Percentiles rank a stretch among this genome's conserved stretches.
These are phyloP conservation scores for Malurus cyaneus DNA, from an alignment of 2,113 vertebrate genomes.

Conservation along the genomic window DNA sequence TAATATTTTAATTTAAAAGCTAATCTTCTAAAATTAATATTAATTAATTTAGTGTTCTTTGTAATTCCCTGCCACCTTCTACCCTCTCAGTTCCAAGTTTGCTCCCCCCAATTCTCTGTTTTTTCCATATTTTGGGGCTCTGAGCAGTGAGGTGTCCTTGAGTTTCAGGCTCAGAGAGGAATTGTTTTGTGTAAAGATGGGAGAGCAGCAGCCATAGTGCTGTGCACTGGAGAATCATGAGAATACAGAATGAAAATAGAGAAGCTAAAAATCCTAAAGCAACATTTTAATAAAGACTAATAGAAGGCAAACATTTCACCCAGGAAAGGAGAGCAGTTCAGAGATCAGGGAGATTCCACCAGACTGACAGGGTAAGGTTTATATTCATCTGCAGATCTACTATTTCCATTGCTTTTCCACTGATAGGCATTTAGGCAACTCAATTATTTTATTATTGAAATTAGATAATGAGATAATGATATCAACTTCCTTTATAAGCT, in stretches of 20 bases:
- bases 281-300: neutral
- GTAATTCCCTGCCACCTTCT: neutral
- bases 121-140: too few species aligned
- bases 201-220: too few species aligned
- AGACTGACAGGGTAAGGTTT: neutral
- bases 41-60: neutral
- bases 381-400: neutral
- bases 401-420: neutral
- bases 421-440: neutral
- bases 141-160: too few species aligned
- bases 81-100: slow-evolving; percentile 26
- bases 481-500: neutral
- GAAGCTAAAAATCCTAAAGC: too few species aligned
- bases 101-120: too few species aligned
- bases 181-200: too few species aligned
- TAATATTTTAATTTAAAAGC: slow-evolving; percentile 8
- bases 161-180: too few species aligned
- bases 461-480: neutral
- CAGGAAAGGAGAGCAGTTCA: neutral
- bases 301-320: neutral
- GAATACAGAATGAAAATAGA: too few species aligned
- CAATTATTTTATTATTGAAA: neutral
- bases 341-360: neutral
- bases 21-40: neutral
- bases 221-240: too few species aligned